A percentile compares a stretch with the other conserved stretches of the same genome.
Conservation (phyloP, 2,797 vertebrate genomes). For the Eupleurogrammus muticus region DNA sequence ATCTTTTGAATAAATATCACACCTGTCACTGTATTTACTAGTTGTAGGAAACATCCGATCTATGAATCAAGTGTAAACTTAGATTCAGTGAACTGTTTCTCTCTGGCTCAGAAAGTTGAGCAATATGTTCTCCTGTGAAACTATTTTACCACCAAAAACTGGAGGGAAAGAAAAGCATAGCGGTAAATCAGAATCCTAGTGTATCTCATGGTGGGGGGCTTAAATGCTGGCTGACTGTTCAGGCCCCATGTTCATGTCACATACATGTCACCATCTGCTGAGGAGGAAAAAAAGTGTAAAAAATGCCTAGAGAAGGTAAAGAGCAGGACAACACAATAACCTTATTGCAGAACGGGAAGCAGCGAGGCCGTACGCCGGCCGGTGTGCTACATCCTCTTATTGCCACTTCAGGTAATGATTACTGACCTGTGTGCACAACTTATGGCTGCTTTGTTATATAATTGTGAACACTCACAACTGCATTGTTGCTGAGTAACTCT, state of each 20-base stretch:
- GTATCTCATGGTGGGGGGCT: slow-evolving; percentile 35
- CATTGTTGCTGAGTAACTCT: slow-evolving; percentile 62
- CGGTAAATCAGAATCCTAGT: slow-evolving; percentile 19
- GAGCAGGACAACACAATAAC: slow-evolving; percentile 8
- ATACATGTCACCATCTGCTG: background rate
- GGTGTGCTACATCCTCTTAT: slow-evolving; percentile 23
- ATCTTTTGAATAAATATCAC: background rate
- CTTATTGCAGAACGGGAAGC: background rate
- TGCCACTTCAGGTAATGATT: slow-evolving; percentile 44
- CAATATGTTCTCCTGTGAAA: slow-evolving; percentile 63
- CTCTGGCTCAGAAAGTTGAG: slow-evolving; percentile 46
- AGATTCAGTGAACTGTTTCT: slow-evolving; percentile 17
- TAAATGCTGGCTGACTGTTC: slow-evolving; percentile 11
- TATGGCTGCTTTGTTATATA: slow-evolving; percentile 44
- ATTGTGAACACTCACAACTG: slow-evolving; percentile 21
- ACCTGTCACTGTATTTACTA: background rate
- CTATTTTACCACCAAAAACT: slow-evolving; percentile 47
- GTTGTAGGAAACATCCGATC: slow-evolving; percentile 2
- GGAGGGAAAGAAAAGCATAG: slow-evolving; percentile 19
- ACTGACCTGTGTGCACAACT: background rate
- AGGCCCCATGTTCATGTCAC: background rate
- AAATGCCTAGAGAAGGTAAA: background rate
- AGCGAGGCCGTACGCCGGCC: background rate
- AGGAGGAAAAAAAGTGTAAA: background rate
- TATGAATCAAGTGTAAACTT: slow-evolving; percentile 2